Evolutionary conservation across 2,888 invertebrate genomes (phyloP).

Genomic region (Heliconius ismenius): DNA sequence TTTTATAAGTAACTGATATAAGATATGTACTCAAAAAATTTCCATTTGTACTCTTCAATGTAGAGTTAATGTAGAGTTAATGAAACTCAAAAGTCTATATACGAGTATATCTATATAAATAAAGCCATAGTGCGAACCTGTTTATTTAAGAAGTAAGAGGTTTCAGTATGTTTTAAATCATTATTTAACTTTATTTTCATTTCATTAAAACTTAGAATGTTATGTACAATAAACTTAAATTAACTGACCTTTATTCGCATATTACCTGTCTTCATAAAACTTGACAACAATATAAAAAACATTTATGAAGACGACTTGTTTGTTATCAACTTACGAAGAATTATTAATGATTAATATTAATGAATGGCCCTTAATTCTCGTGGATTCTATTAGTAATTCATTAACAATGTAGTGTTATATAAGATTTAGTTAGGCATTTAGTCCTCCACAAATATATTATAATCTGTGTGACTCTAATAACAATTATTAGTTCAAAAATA

Average conservation of each 20-base stretch:
- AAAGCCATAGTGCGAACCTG: no score
- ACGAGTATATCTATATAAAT: no score
- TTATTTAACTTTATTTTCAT: not conserved
- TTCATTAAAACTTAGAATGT: not conserved
- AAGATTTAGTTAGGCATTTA: not conserved
- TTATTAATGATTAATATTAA: conserved; percentile 15
- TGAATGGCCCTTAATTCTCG: not conserved
- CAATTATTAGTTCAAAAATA: not conserved
- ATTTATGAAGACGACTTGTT: conserved; percentile 15
- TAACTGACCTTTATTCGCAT: not conserved
- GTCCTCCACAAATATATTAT: not conserved
- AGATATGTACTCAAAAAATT: no score
- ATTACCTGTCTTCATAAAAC: conserved; percentile 7
- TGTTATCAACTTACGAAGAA: conserved; percentile 12
- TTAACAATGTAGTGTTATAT: not conserved
- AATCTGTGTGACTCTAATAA: not conserved
- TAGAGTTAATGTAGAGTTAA: no score
- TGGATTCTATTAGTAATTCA: not conserved
- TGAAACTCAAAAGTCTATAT: no score
- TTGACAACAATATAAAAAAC: conserved; percentile 10
- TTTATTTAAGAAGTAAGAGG: no score
- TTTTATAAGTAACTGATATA: no score
- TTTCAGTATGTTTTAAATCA: no score
- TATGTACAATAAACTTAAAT: not conserved
- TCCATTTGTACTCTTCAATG: no score